Conservation (phyloP, 2,797 vertebrate species). For the Chelmon rostratus region DNA sequence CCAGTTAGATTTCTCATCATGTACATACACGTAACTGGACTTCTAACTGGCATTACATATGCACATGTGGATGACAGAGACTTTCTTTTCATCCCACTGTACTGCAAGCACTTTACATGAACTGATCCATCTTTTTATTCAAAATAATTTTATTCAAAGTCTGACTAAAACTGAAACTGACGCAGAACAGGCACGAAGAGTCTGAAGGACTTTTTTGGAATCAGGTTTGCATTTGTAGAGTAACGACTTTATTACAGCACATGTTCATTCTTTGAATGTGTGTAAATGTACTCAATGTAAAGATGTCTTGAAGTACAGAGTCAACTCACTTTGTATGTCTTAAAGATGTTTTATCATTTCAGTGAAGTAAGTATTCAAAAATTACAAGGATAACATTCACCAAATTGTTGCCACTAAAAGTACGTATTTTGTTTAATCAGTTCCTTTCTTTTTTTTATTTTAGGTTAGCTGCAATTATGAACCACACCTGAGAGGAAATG, state of each 20-base stretch:
- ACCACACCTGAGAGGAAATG: conserved; percentile 96
- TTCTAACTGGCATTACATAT: not conserved
- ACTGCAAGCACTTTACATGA: too few relatives aligned
- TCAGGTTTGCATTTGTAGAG: too few relatives aligned
- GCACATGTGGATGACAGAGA: too few relatives aligned
- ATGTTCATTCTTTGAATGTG: not conserved
- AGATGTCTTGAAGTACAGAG: not conserved
- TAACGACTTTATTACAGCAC: not conserved
- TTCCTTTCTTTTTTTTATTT: conserved; percentile 6
- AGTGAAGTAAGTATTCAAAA: not conserved
- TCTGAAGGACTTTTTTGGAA: too few relatives aligned
- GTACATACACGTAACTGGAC: not conserved
- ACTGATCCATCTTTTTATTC: too few relatives aligned
- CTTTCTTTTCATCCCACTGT: too few relatives aligned
- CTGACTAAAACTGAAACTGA: too few relatives aligned
- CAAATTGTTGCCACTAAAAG: not conserved
- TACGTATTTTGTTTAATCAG: not conserved
- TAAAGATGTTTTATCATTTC: not conserved
- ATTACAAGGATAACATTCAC: not conserved
- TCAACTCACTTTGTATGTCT: not conserved
- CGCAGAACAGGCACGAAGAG: too few relatives aligned
- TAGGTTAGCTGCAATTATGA: conserved; percentile 99
- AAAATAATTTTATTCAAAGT: too few relatives aligned
- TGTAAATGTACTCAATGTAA: not conserved
- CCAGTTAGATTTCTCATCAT: not conserved